These are phyloP conservation scores for Coregonus sp. DNA, from an alignment of 2,797 vertebrate genomes.

Conservation along the genomic window DNA sequence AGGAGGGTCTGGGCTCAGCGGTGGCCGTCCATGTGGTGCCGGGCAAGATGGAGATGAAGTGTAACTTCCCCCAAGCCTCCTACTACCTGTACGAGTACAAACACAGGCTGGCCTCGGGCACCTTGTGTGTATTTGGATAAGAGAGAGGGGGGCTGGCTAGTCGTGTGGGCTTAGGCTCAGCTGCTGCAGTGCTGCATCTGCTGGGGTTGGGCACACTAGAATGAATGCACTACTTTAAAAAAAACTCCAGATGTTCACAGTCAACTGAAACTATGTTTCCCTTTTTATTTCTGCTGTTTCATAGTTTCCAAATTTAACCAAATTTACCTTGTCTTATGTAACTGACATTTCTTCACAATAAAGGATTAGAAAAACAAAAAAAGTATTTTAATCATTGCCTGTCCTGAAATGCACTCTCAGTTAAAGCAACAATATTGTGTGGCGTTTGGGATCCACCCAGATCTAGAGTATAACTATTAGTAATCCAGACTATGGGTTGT, in stretches of 20 bases:
- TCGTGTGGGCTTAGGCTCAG: not conserved
- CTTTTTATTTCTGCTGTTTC: constrained; percentile 40
- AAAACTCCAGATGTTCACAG: not conserved
- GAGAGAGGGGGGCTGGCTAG: not conserved
- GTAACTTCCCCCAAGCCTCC: constrained; percentile 72
- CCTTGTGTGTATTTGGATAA: constrained; percentile 73
- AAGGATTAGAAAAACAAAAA: constrained; percentile 38
- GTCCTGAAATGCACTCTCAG: not conserved
- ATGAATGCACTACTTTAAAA: not conserved
- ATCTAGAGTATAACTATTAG: not conserved
- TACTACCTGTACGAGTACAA: constrained; percentile 77
- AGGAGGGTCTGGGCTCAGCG: constrained; percentile 65
- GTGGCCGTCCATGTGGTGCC: constrained; percentile 75
- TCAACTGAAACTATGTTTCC: not conserved
- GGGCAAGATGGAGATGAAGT: constrained; percentile 72
- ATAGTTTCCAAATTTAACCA: constrained; percentile 33
- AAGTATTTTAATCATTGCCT: constrained; percentile 7
- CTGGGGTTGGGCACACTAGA: constrained; percentile 24
- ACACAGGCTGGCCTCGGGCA: constrained; percentile 74
- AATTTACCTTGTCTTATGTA: constrained; percentile 10
- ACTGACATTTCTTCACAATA: constrained; percentile 39
- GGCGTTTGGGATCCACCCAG: not conserved
- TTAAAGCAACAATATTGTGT: not conserved
- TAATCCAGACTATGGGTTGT: not conserved
- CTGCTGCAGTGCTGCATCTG: constrained; percentile 8